A percentile compares a stretch with the other conserved stretches of the same genome.
phyloP scores from a whole-genome alignment of 1,140 invertebrate genomes.

The Neodiprion lecontei region DNA sequence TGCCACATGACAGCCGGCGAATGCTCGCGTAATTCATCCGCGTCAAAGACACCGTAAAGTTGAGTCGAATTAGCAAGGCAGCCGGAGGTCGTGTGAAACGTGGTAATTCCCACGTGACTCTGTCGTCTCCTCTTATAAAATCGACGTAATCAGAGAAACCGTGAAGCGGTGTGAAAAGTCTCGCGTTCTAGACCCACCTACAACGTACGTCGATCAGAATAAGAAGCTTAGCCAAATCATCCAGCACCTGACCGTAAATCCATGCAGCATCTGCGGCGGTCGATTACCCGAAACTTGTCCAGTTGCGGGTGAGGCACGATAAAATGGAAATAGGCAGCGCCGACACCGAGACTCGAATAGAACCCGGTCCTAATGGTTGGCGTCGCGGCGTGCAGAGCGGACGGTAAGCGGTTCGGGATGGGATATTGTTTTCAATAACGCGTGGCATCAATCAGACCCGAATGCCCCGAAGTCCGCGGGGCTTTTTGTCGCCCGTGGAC shows the following conservation, averaged over 20 bases:
- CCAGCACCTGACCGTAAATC: background rate
- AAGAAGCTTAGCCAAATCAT: background rate
- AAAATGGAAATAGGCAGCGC: background rate
- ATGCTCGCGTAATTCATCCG: too few species aligned
- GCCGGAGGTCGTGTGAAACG: too few species aligned
- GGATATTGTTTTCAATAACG: conserved; percentile 61
- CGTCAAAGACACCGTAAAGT: too few species aligned
- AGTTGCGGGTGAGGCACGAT: background rate
- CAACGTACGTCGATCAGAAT: too few species aligned
- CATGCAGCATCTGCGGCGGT: background rate
- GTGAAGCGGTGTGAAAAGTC: too few species aligned
- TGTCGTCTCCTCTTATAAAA: too few species aligned
- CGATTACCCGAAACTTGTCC: too few species aligned
- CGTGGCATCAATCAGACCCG: conserved; percentile 58
- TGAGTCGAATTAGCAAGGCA: too few species aligned
- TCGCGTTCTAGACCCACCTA: too few species aligned
- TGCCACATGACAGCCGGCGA: too few species aligned
- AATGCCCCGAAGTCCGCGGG: background rate
- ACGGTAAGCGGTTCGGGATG: conserved; percentile 29
- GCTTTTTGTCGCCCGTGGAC: background rate
- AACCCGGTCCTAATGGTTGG: background rate
- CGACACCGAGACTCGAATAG: background rate
- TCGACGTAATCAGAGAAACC: too few species aligned
- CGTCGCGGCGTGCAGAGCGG: background rate
- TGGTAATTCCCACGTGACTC: too few species aligned